A percentile compares a stretch with the other conserved stretches of the same genome.
Conservation (phyloP, 1,140 invertebrate species). For the Ostrea edulis region DNA sequence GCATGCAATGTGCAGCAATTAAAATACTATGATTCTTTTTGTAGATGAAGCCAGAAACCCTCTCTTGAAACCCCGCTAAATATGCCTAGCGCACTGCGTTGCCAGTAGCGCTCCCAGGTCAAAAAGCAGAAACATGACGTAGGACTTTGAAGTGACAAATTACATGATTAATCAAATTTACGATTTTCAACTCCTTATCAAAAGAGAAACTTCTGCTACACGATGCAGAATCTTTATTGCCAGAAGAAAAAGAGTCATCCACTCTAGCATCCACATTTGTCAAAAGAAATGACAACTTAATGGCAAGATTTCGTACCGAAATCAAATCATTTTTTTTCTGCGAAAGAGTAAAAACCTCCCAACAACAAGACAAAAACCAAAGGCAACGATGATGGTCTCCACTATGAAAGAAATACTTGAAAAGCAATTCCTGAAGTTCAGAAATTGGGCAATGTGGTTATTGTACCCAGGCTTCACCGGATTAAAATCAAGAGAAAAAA, state of each 20-base stretch:
- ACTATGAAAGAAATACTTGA: conserved; percentile 37
- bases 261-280: conserved; percentile 1
- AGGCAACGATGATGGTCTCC: conserved; percentile 26
- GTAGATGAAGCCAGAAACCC: not conserved
- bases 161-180: conserved; percentile 35
- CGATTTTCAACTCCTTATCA: conserved; percentile 31
- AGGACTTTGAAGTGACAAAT: conserved; percentile 31
- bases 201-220: conserved; percentile 31
- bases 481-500: conserved; percentile 33
- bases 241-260: conserved; percentile 19
- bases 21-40: not conserved
- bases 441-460: conserved; percentile 27
- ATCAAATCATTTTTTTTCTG: conserved; percentile 18
- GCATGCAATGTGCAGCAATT: too few relatives aligned
- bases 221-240: conserved; percentile 34
- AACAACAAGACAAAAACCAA: conserved; percentile 20
- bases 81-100: too few relatives aligned
- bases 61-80: not conserved
- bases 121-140: conserved; percentile 25
- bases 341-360: conserved; percentile 25
- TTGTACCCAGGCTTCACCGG: not conserved
- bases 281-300: conserved; percentile 39
- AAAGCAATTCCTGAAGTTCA: conserved; percentile 21
- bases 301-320: conserved; percentile 16
- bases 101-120: not conserved